Conservation (phyloP, 2,113 vertebrate species). For the Chloropsis hardwickii region DNA sequence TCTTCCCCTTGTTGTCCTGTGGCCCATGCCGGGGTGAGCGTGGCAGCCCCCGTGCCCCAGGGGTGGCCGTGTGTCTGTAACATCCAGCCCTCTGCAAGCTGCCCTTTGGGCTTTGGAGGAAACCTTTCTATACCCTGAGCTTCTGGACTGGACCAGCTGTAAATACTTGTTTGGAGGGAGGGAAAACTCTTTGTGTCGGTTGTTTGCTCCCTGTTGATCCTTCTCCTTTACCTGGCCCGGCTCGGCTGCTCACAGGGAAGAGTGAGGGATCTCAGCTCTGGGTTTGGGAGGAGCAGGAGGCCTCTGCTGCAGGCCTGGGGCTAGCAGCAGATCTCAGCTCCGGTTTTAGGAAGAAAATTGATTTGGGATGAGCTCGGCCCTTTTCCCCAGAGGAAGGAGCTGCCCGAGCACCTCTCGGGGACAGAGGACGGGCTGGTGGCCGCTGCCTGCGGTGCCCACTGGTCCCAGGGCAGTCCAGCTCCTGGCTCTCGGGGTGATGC, state of each 20-base stretch:
- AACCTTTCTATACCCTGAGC: not conserved
- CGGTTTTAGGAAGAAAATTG: not conserved
- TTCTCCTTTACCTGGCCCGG: not conserved
- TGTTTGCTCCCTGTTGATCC: not conserved
- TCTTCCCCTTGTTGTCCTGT: not conserved
- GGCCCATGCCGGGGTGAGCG: fast-evolving
- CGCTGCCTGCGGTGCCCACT: fast-evolving
- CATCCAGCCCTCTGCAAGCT: not conserved
- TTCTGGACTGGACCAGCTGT: not conserved
- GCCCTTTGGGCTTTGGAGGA: not conserved
- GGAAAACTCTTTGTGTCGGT: not conserved
- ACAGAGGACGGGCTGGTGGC: not conserved
- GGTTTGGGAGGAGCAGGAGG: too few relatives aligned
- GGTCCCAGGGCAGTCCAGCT: not conserved
- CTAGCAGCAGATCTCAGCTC: fast-evolving
- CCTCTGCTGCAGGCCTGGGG: not conserved
- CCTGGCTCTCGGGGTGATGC: not conserved
- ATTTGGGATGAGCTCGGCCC: fast-evolving
- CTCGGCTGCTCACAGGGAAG: not conserved
- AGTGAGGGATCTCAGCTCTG: not conserved
- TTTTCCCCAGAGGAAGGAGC: not conserved
- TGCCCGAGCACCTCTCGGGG: not conserved
- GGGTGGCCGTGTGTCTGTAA: not conserved
- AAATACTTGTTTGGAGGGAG: conserved; percentile 1
- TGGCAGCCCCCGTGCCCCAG: not conserved